Base-by-base conservation (phyloP, 2,888 invertebrate genomes). In the Hedya salicella region DNA sequence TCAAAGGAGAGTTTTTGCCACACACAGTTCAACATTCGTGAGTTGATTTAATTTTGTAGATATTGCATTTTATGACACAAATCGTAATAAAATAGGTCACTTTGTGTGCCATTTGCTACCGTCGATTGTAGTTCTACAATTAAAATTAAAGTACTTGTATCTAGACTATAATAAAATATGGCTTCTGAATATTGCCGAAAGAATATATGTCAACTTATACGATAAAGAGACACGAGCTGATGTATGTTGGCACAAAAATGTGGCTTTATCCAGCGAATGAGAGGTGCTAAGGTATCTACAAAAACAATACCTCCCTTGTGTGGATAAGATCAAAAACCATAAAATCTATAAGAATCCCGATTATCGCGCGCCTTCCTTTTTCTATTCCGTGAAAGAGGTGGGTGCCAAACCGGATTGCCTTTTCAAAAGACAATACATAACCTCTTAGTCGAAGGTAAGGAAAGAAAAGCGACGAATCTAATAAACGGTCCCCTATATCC, bases 401-500 rank as follows among this genome's bases (percentile, higher is more conserved):
- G 76, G 81, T 83, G 82, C 83, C 80, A 83, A 85, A 83, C 81
- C 79, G 80, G 79, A 79, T 80, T 78, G 78, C 78, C 80, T 83
- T 77, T 79, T 83, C 83, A 84, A 86, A 88, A 89, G 88, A 87
- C 88, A 89, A 88, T 86, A 83, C 81, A 65, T 79, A 83, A 81
- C 85, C 83, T 86, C 80, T 81, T 83, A 78, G 87, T 86, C 87
- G 88, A 87, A 90, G 87, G 89, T 89, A 88, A 87, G 87, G 86
- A 89, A 89, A 86, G 65, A 86, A 88, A 89, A 86, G 82, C 84
- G 84, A 82, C 87, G 87, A 89, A 90, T 90, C 89, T 91, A 91
- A 91, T 91, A 91, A 90, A 89, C 85, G 85, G 77, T 72, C 79
- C 80, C 53, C 81, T 83, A 85, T 88, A 87, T 89, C 88, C 82